These are phyloP conservation scores for Syndactyla subalaris DNA, from an alignment of 2,797 vertebrate species.

Conservation along the genomic window DNA sequence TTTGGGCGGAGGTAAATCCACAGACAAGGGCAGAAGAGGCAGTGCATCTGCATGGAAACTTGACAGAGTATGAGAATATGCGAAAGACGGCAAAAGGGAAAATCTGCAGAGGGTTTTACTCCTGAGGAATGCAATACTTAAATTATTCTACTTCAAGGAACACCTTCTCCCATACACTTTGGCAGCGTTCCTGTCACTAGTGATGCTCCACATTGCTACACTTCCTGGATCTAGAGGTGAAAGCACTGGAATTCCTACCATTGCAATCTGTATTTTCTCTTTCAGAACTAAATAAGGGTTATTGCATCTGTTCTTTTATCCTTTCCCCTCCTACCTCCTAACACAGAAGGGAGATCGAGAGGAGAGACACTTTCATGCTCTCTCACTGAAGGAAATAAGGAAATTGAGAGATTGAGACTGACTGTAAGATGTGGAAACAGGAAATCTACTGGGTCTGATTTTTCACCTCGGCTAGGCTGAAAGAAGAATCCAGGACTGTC, in stretches of 20 bases:
- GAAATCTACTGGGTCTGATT: slow-evolving; percentile 27
- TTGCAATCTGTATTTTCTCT: slow-evolving; percentile 56
- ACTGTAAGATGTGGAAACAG: slow-evolving; percentile 20
- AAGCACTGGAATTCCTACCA: slow-evolving; percentile 45
- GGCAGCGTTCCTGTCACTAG: slow-evolving; percentile 35
- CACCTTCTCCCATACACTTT: slow-evolving; percentile 36
- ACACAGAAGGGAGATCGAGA: neutral
- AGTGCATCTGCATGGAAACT: neutral
- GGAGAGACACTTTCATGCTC: neutral
- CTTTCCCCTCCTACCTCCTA: slow-evolving; percentile 17
- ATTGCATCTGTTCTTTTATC: slow-evolving; percentile 58
- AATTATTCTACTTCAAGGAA: slow-evolving; percentile 46
- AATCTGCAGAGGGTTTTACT: slow-evolving; percentile 13
- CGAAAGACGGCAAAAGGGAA: neutral
- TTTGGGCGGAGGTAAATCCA: neutral
- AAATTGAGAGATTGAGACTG: neutral
- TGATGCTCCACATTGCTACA: slow-evolving; percentile 30
- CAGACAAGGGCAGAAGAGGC: neutral
- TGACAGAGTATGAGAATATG: neutral
- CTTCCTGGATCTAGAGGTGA: slow-evolving; percentile 50
- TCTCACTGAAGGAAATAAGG: slow-evolving; percentile 11
- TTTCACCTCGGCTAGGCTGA: slow-evolving; percentile 49
- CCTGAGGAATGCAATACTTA: slow-evolving; percentile 18
- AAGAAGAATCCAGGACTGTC: neutral
- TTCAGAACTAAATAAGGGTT: slow-evolving; percentile 59